A percentile compares a stretch with the other conserved stretches of the same genome.
Evolutionary conservation across 2,888 invertebrate species (phyloP).

Genomic region (Gerosis bhagava): DNA sequence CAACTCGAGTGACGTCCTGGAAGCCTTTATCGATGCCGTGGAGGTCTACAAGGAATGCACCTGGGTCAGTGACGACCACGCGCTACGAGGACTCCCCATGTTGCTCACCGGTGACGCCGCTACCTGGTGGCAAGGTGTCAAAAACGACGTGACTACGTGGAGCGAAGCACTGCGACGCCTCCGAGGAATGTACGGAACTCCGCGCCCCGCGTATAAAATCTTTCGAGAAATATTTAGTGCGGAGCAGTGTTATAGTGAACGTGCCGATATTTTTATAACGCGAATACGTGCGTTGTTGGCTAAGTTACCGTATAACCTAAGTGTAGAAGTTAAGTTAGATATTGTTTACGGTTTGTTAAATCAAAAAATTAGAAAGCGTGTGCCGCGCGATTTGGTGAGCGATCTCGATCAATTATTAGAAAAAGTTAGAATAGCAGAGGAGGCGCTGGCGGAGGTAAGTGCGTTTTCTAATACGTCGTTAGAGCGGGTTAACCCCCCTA

Average conservation of each 20-base stretch:
- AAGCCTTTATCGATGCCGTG: constrained; percentile 28
- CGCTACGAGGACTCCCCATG: constrained; percentile 28
- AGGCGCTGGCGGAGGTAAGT: constrained; percentile 5
- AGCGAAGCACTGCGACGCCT: background rate
- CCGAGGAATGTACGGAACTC: constrained; percentile 2
- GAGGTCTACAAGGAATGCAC: constrained; percentile 29
- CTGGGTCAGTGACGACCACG: constrained; percentile 26
- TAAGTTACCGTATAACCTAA: constrained; percentile 5
- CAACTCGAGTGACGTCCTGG: constrained; percentile 1
- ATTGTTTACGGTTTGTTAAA: constrained; percentile 6
- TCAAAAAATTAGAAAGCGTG: constrained; percentile 9
- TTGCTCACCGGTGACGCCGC: constrained; percentile 25
- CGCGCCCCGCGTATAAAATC: constrained; percentile 7
- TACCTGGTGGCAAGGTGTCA: constrained; percentile 26
- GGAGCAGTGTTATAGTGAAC: background rate
- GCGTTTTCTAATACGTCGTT: too few relatives aligned
- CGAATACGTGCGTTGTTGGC: background rate
- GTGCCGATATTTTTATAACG: constrained; percentile 4
- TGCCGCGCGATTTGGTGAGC: constrained; percentile 8
- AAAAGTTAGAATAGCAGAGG: constrained; percentile 4
- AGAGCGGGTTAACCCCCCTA: background rate
- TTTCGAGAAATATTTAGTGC: constrained; percentile 1
- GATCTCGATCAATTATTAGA: constrained; percentile 5
- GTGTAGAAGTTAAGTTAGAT: background rate
- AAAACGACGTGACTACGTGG: constrained; percentile 6